These are phyloP conservation scores for Tetrax tetrax DNA, from an alignment of 2,113 vertebrate species.

Conservation along the genomic window DNA sequence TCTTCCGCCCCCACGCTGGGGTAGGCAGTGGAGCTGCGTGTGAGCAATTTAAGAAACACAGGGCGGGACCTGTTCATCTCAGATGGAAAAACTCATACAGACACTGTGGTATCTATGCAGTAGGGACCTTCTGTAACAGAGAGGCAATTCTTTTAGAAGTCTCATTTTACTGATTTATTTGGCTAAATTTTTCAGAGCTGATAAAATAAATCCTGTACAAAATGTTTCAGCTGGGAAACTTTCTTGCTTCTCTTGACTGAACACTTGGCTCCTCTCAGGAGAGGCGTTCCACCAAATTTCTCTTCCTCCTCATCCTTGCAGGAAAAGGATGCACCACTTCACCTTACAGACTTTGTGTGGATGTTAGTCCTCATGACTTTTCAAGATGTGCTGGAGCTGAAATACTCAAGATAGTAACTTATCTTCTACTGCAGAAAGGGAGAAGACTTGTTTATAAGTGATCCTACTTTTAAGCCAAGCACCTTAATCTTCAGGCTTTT, in stretches of 20 bases:
- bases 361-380: neutral
- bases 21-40: neutral
- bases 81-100: neutral
- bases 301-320: neutral
- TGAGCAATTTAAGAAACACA: neutral
- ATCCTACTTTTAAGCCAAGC: neutral
- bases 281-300: neutral
- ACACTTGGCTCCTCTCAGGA: neutral
- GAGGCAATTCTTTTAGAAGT: neutral
- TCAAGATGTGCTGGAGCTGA: neutral
- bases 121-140: neutral
- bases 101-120: neutral
- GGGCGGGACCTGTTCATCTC: neutral
- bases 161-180: neutral
- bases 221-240: neutral
- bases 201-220: neutral
- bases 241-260: neutral
- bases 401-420: neutral
- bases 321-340: neutral
- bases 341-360: neutral
- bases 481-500: neutral
- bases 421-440: neutral
- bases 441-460: neutral
- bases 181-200: neutral
- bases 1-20: rapidly evolving